Conservation (phyloP, 1,140 invertebrate genomes). For the Caenorhabditis remanei region DNA sequence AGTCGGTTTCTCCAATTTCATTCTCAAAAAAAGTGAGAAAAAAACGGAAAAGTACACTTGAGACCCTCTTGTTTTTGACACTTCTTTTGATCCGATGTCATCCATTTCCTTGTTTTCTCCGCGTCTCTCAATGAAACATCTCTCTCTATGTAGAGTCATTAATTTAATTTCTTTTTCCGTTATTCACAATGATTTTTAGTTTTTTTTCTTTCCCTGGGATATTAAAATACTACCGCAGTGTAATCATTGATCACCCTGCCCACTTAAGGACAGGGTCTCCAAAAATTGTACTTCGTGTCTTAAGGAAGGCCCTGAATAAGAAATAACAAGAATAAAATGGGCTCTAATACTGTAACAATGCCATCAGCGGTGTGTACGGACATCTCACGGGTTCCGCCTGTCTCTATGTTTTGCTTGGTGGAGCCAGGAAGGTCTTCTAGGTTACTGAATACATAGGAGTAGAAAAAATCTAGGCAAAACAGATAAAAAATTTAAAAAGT, state of each 20-base stretch:
- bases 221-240: no score
- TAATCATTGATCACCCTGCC: neutral
- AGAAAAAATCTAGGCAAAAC: no score
- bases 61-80: slow-evolving; percentile 30
- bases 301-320: neutral
- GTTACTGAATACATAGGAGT: no score
- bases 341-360: no score
- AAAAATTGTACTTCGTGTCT: neutral
- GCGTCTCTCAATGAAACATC: neutral
- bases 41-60: neutral
- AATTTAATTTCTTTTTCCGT: slow-evolving; percentile 51
- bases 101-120: neutral
- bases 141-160: slow-evolving; percentile 4
- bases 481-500: no score
- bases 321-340: no score
- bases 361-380: no score
- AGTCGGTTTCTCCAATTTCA: no score
- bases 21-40: neutral
- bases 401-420: no score
- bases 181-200: slow-evolving; percentile 28
- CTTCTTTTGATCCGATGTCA: neutral
- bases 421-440: no score
- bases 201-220: neutral
- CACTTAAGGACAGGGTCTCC: neutral
- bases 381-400: no score